Evolutionary conservation across 2,113 vertebrate genomes (phyloP).

Genomic region (Mormyrus lacerda): DNA sequence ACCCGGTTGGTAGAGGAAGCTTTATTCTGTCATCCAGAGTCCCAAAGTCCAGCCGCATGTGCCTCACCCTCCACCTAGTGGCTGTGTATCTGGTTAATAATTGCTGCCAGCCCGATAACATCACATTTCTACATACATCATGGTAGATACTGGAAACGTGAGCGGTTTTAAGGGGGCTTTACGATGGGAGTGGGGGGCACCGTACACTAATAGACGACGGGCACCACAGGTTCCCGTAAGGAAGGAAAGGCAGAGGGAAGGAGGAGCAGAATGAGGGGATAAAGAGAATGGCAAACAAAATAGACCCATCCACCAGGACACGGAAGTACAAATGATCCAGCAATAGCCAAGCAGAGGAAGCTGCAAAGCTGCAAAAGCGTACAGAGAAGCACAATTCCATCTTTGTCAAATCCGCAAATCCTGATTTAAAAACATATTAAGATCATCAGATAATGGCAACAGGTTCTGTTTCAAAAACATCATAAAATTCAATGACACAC

Average conservation of each 20-base stretch:
- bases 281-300: not conserved
- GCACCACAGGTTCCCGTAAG: not conserved
- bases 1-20: not conserved
- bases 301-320: not conserved
- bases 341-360: not conserved
- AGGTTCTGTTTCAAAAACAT: not conserved
- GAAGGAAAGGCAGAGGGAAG: not conserved
- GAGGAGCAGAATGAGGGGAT: not conserved
- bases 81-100: conserved; percentile 45
- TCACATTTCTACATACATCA: conserved; percentile 12
- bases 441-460: not conserved
- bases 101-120: conserved; percentile 40
- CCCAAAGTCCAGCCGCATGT: conserved; percentile 9
- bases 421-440: not conserved
- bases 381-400: not conserved
- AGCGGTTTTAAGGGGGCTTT: not conserved
- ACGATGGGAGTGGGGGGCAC: not conserved
- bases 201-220: not conserved
- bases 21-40: not conserved
- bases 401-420: not conserved
- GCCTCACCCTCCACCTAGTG: conserved; percentile 14
- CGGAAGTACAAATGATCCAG: not conserved
- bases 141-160: not conserved
- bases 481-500: not conserved
- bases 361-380: not conserved